These are phyloP conservation scores for Noctua janthina DNA, from an alignment of 2,888 invertebrate genomes.

Conservation along the genomic window DNA sequence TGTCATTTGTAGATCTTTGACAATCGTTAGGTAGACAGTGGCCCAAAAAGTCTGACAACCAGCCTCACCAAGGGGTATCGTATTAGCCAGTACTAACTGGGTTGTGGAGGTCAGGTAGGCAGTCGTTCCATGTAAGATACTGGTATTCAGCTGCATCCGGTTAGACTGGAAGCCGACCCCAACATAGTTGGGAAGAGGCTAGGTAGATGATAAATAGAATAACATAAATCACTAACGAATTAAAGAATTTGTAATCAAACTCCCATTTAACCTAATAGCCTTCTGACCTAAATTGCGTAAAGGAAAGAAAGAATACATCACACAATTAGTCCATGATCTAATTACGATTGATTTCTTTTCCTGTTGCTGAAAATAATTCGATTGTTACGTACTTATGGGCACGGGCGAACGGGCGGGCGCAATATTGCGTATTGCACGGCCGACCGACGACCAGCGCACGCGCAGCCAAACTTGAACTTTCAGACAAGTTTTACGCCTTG, in stretches of 20 bases:
- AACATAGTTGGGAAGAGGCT: too few species aligned
- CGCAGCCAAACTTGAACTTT: constrained; percentile 60
- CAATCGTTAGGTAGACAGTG: too few species aligned
- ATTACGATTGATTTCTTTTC: constrained; percentile 50
- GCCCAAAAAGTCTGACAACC: too few species aligned
- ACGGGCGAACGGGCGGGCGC: constrained; percentile 9
- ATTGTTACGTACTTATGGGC: constrained; percentile 30
- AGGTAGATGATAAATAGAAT: neutral
- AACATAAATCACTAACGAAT: neutral
- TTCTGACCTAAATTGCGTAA: neutral
- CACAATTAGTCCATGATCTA: constrained; percentile 43
- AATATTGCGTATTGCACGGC: constrained; percentile 41
- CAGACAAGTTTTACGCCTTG: constrained; percentile 50
- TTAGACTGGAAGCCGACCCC: too few species aligned
- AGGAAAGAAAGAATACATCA: constrained; percentile 20
- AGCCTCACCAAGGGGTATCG: too few species aligned
- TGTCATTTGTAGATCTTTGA: too few species aligned
- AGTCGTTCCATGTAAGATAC: too few species aligned
- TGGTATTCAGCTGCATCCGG: too few species aligned
- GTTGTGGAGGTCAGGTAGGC: too few species aligned
- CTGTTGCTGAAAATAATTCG: constrained; percentile 47
- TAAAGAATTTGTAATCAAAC: neutral
- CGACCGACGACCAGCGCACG: constrained; percentile 27
- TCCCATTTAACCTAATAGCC: constrained; percentile 4
- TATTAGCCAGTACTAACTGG: too few species aligned